phyloP scores from a whole-genome alignment of 2,888 invertebrate genomes.

The Eupelmus urozonus region DNA sequence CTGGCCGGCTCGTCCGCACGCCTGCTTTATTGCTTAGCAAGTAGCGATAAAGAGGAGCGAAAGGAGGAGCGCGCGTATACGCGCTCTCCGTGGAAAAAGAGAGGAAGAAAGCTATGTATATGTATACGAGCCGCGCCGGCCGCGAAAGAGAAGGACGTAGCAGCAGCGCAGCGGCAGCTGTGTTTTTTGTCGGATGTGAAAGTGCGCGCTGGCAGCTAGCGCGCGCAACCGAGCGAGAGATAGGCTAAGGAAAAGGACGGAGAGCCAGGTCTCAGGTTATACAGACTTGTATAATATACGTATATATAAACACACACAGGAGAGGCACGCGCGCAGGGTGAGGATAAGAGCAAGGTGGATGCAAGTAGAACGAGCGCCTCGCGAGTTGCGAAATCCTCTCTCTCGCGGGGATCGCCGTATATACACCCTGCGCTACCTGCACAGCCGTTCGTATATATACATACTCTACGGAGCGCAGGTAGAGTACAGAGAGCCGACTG shows the following conservation, averaged over 20 bases:
- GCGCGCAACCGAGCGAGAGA: constrained; percentile 14
- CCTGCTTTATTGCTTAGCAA: not conserved
- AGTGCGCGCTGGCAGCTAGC: constrained; percentile 60
- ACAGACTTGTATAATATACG: not conserved
- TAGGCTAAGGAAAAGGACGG: not conserved
- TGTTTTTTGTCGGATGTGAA: constrained; percentile 68
- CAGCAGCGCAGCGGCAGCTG: constrained; percentile 43
- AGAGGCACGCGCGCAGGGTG: constrained; percentile 6
- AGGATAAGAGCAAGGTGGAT: constrained; percentile 63
- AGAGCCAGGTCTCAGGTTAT: not conserved
- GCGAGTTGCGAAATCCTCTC: constrained; percentile 70
- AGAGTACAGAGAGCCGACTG: constrained; percentile 5
- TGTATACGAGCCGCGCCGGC: too few species aligned
- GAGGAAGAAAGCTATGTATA: constrained; percentile 6
- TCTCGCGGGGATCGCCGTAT: constrained; percentile 62
- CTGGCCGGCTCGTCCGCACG: too few species aligned
- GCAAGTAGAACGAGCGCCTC: constrained; percentile 70
- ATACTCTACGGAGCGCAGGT: constrained; percentile 57
- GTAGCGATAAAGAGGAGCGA: too few species aligned
- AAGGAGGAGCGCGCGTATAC: constrained; percentile 24
- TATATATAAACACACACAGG: not conserved
- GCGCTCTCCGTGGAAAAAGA: not conserved
- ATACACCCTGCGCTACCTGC: too few species aligned
- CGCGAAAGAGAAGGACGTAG: too few species aligned
- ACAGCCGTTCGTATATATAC: too few species aligned